Evolutionary conservation across 2,113 vertebrate genomes (phyloP).

Genomic region (Prolemur simus): DNA sequence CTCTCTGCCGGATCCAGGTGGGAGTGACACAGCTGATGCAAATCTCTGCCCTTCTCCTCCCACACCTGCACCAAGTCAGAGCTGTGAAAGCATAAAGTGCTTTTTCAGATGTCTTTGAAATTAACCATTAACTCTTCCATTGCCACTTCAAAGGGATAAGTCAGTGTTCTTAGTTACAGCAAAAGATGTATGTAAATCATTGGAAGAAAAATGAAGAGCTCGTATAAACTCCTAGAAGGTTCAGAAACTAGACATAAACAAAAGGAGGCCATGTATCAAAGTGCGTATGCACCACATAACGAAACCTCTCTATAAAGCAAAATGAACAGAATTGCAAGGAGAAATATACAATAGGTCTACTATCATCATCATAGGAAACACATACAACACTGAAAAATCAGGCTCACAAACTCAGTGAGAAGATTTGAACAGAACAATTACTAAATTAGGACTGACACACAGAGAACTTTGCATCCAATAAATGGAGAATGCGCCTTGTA

Average conservation of each 20-base stretch:
- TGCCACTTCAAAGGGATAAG: neutral
- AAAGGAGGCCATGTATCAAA: neutral
- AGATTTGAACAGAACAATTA: neutral
- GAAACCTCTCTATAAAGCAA: neutral
- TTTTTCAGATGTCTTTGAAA: conserved; percentile 48
- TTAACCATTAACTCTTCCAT: conserved; percentile 17
- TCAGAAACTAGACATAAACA: conserved; percentile 16
- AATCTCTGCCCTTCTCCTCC: neutral
- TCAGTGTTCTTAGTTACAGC: neutral
- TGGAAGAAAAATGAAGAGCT: neutral
- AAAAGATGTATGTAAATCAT: neutral
- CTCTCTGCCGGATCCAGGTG: neutral
- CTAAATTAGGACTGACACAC: neutral
- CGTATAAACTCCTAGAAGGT: neutral
- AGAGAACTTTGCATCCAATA: neutral
- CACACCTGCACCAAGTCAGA: neutral
- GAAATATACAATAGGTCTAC: neutral
- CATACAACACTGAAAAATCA: neutral
- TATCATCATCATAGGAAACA: neutral
- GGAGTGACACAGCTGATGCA: neutral
- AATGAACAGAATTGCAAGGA: neutral
- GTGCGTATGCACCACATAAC: neutral
- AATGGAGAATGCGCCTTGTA: neutral
- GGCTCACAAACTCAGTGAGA: neutral
- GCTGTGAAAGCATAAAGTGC: neutral